Evolutionary conservation across 2,888 invertebrate species (phyloP), one percentile per base, ranked within the genome.

Genomic region (Altica lythri): DNA sequence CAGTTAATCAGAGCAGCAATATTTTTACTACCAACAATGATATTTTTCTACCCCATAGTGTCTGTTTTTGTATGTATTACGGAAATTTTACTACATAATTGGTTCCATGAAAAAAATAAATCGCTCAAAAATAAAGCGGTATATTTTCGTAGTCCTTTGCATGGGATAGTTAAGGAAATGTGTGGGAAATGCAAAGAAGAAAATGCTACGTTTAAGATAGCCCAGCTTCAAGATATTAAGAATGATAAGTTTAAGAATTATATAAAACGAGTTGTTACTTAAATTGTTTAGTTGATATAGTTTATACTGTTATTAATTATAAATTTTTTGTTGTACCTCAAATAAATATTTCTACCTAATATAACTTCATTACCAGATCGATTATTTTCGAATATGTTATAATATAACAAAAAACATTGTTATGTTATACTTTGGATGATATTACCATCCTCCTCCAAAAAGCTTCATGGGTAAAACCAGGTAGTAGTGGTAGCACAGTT

Each of bases 61-160:
- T 79, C 80, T 34, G 68, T 80, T 0, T 59, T 83, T 17, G 70
- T 86, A 17, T 77, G 80, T 38, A 50, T 82, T 1, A 64, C 84
- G 8, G 89, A 89, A 74, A 74, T 82, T 12, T 72, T 79, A n/a
- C 73, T 88, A 17, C 88, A 89, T 70, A 78, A 81, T n/a, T 80
- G 81, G 77, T 84, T 86, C 4, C 88, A 89, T 67, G 82, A 81
- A 60, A 86, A 85, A 66, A 88, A 88, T 67, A 83, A 82, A 62
- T 72, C 74, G 37, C 74, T 86, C 25, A 79, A 79, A 64, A 74
- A 80, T 8, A 29, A 29, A n/a, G 77, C 78, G 44, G 72, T 85
- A 27, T 86, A 84, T 64, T 88, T 85, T 66, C 83, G 83, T 35
- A 88, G 88, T 63, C 88, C 89, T 0, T 80, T 88, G 59, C 86